Conservation (phyloP, 1,140 invertebrate species). For the Macrocentrus cingulum region DNA sequence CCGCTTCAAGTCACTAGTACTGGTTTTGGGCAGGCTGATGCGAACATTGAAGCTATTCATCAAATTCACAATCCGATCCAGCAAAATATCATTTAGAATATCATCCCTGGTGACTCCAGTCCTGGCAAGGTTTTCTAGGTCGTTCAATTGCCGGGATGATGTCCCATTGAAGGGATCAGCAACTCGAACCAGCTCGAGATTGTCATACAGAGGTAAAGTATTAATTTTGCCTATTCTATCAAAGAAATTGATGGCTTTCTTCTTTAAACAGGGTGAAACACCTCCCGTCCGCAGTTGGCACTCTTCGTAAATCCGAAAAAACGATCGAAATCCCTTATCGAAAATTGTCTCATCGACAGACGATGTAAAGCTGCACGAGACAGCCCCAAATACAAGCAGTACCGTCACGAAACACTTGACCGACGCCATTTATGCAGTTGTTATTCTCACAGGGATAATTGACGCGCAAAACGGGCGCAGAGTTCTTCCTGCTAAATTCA, state of each 20-base stretch:
- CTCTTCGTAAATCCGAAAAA: conserved; percentile 54
- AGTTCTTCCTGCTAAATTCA: conserved; percentile 26
- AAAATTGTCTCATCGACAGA: conserved; percentile 41
- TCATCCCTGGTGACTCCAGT: conserved; percentile 64
- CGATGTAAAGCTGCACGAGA: conserved; percentile 24
- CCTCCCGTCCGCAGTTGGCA: conserved; percentile 56
- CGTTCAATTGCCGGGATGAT: neutral
- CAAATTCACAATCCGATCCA: conserved; percentile 70
- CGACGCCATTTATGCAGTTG: conserved; percentile 31
- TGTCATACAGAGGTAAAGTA: conserved; percentile 66
- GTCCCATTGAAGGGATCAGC: conserved; percentile 7
- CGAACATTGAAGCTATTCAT: conserved; percentile 75
- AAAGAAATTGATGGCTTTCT: conserved; percentile 75
- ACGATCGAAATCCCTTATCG: conserved; percentile 49
- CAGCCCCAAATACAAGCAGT: conserved; percentile 27
- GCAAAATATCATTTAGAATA: conserved; percentile 67
- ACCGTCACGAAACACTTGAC: conserved; percentile 43
- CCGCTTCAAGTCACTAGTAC: conserved; percentile 67
- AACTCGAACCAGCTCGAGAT: conserved; percentile 63
- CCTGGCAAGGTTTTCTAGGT: conserved; percentile 16
- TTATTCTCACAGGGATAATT: neutral
- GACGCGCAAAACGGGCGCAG: conserved; percentile 26
- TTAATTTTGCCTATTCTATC: conserved; percentile 71
- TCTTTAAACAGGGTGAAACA: conserved; percentile 74
- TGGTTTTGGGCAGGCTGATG: conserved; percentile 71